A percentile compares a stretch with the other conserved stretches of the same genome.
These are phyloP conservation scores for Falco concolor DNA, from an alignment of 2,797 vertebrate genomes.

Conservation along the genomic window DNA sequence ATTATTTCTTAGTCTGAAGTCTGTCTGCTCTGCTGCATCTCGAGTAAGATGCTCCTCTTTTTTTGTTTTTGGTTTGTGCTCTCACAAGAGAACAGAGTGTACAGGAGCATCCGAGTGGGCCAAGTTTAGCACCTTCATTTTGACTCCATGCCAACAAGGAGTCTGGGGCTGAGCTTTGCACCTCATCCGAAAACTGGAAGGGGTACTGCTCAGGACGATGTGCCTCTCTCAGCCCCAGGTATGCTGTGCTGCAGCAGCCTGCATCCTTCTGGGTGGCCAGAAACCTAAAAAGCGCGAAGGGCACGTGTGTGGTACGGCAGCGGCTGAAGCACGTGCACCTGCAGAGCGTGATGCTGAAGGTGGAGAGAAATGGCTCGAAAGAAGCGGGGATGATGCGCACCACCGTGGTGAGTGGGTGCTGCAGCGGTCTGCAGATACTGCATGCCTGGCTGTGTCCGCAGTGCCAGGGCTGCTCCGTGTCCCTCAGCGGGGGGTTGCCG, in stretches of 20 bases:
- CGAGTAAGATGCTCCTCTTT: no score
- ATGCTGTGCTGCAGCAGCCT: neutral
- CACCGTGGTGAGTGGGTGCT: accelerated
- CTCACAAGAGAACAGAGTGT: neutral
- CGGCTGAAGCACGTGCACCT: accelerated
- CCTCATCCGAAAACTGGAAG: neutral
- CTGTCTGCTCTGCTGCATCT: no score
- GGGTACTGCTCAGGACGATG: neutral
- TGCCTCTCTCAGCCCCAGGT: neutral
- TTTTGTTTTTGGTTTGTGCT: neutral
- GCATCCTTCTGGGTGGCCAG: accelerated
- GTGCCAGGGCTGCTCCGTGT: neutral
- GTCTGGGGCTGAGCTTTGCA: neutral
- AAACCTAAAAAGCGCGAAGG: neutral
- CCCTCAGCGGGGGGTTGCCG: neutral
- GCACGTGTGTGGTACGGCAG: accelerated
- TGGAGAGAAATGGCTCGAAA: neutral
- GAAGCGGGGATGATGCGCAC: neutral
- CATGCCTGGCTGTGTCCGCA: accelerated
- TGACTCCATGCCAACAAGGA: neutral
- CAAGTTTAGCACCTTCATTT: neutral
- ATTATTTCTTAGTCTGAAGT: no score
- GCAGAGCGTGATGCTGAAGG: neutral
- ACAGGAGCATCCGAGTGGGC: accelerated
- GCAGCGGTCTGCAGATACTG: neutral